Evolutionary conservation across 2,797 vertebrate genomes (phyloP), one percentile per base, ranked within the genome.

Genomic region (Leucoraja ocellata): DNA sequence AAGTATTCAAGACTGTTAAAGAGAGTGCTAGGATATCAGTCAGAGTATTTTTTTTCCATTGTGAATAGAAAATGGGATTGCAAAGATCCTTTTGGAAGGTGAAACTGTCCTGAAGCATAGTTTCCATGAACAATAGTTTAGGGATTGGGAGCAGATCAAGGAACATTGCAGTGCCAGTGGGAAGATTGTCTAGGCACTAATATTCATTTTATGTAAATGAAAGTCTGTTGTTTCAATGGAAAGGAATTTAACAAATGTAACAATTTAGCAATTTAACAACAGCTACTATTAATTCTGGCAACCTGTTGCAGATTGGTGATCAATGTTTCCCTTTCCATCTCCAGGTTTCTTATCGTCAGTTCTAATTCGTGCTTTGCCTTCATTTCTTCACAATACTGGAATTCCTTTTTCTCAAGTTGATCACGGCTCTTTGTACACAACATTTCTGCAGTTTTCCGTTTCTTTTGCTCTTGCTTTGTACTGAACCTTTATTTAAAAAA

Each of bases 391-490:
- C 96, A 96, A 28, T 96, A 97, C 78, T 98, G 96, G 95, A 98
- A 97, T 94, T 99, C 98, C 84, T 96, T 98, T 93, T 95, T 97
- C 95, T 94, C 96, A 91, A 99, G 96, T 93, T 98, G 97, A 80
- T 98, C 97, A 94, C 94, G 96, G 93, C 95, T 97, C 94, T 97
- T 98, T 94, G 98, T 97, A 94, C 97, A 97, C 8, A 98, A 95
- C 93, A 96, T 97, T 94, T 97, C 96, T 91, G 95, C 94, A 88
- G 96, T 98, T 93, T 96, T 97, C 61, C 97, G 97, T 94, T 98
- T 98, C 93, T 98, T 98, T 94, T 98, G 97, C 94, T 99, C 98
- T 95, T 98, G 97, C 95, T 98, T 98, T 93, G 99, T 95, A 94
- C 97, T 95, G 95, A 98, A 98, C 94, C 98, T 99, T 93, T 16